Evolutionary conservation across 1,140 invertebrate genomes (phyloP).

Genomic region (Calosoma granatense): DNA sequence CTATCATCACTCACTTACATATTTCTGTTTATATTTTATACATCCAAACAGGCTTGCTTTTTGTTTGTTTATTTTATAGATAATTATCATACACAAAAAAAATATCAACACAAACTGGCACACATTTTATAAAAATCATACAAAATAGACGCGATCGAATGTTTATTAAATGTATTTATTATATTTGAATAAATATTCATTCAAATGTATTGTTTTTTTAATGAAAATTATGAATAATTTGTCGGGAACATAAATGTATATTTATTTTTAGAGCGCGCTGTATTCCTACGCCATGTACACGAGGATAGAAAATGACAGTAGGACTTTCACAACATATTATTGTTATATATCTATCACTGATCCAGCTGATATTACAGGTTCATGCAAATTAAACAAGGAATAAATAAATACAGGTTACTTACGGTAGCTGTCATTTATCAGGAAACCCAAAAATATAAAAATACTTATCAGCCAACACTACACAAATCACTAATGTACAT

Average conservation of each 20-base stretch:
- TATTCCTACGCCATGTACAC: neutral
- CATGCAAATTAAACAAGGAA: neutral
- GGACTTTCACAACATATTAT: constrained; percentile 8
- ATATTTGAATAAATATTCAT: no score
- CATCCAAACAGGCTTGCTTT: no score
- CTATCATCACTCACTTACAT: no score
- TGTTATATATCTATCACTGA: neutral
- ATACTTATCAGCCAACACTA: constrained; percentile 4
- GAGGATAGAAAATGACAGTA: constrained; percentile 1
- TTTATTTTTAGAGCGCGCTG: constrained; percentile 2
- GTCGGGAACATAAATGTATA: neutral
- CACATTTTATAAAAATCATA: no score
- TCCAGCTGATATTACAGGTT: neutral
- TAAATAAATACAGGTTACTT: neutral
- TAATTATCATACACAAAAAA: no score
- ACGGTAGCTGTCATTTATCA: constrained; percentile 1
- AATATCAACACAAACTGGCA: no score
- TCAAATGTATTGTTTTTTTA: no score
- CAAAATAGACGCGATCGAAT: no score
- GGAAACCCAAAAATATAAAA: constrained; percentile 6
- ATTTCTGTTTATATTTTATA: no score
- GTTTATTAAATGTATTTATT: no score
- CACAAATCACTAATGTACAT: constrained; percentile 8
- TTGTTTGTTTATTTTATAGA: no score
- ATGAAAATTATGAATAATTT: no score